Conservation (phyloP, 1,140 invertebrate species). For the Eumaeus atala region DNA sequence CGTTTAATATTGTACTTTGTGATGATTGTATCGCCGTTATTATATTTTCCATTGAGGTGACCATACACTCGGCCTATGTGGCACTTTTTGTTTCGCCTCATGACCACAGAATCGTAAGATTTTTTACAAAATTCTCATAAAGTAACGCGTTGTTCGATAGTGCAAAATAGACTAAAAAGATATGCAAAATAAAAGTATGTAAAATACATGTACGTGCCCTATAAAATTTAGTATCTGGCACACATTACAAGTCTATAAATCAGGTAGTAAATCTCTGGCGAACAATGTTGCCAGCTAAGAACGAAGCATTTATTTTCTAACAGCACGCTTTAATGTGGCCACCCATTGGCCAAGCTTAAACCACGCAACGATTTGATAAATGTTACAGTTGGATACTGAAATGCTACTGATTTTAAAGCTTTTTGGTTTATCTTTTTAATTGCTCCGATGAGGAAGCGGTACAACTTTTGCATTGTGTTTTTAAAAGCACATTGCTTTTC, state of each 20-base stretch:
- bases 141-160: not conserved
- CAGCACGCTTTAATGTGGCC: conserved; percentile 11
- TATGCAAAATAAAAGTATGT: conserved; percentile 1
- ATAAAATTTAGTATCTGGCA: conserved; percentile 19
- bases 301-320: conserved; percentile 22
- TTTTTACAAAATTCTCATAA: too few relatives aligned
- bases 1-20: too few relatives aligned
- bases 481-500: too few relatives aligned
- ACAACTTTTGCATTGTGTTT: too few relatives aligned
- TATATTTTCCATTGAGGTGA: too few relatives aligned
- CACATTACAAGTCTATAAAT: conserved; percentile 31
- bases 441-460: not conserved
- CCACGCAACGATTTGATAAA: conserved; percentile 11
- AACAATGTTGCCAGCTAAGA: conserved; percentile 20
- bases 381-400: conserved; percentile 7
- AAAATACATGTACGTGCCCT: conserved; percentile 8
- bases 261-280: conserved; percentile 27
- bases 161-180: not conserved
- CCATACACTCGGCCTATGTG: too few relatives aligned
- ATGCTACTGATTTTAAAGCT: conserved; percentile 10
- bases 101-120: too few relatives aligned
- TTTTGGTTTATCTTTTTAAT: conserved; percentile 9
- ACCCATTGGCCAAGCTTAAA: conserved; percentile 8
- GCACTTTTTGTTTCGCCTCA: too few relatives aligned
- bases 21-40: too few relatives aligned